phyloP scores from a whole-genome alignment of 1,140 invertebrate genomes.

The Caerostris extrusa region DNA sequence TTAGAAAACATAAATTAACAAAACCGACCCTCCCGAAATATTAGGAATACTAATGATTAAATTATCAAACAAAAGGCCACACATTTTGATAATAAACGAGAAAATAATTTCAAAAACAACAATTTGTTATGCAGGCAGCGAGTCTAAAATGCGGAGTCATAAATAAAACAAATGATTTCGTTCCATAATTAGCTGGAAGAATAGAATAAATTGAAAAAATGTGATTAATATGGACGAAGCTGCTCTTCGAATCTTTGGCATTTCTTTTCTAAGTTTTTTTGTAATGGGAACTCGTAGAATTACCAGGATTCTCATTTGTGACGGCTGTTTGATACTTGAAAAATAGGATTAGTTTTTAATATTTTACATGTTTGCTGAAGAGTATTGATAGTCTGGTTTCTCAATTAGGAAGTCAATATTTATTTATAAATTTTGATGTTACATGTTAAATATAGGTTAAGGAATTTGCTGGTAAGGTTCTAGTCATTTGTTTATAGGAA shows the following conservation, averaged over 20 bases:
- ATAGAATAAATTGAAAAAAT: conserved; percentile 4
- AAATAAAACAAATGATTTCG: not conserved
- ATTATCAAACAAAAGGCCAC: not conserved
- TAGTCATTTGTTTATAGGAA: too few relatives aligned
- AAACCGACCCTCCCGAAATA: not conserved
- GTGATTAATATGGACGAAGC: not conserved
- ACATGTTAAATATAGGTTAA: too few relatives aligned
- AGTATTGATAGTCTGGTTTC: too few relatives aligned
- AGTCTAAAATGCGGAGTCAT: not conserved
- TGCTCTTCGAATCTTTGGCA: not conserved
- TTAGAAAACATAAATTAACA: not conserved
- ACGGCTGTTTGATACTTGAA: too few relatives aligned
- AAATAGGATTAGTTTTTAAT: too few relatives aligned
- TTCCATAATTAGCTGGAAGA: not conserved
- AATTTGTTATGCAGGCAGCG: not conserved
- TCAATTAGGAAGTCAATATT: too few relatives aligned
- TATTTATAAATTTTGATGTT: too few relatives aligned
- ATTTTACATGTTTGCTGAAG: too few relatives aligned
- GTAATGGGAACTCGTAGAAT: too few relatives aligned
- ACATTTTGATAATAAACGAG: not conserved
- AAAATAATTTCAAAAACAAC: not conserved
- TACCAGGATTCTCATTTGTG: too few relatives aligned
- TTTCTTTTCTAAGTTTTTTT: not conserved
- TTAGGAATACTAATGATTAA: not conserved
- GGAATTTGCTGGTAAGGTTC: too few relatives aligned